These are phyloP conservation scores for Toxostoma redivivum DNA, from an alignment of 2,113 vertebrate species.

Conservation along the genomic window DNA sequence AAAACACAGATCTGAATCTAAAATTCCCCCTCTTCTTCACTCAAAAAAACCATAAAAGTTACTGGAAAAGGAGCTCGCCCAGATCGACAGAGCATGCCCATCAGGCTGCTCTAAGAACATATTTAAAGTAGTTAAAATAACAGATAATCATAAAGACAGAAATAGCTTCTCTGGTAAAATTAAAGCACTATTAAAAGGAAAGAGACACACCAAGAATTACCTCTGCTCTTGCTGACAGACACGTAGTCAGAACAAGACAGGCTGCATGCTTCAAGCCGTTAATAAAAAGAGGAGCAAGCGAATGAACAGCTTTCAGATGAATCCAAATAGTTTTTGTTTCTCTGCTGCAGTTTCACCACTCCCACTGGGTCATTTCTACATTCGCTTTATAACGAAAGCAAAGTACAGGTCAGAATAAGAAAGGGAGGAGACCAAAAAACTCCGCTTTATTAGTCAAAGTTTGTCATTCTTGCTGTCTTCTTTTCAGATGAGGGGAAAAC, in stretches of 20 bases:
- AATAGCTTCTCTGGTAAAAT: not conserved
- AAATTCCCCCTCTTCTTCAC: not conserved
- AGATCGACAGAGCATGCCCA: not conserved
- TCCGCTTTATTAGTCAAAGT: not conserved
- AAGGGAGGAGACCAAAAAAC: slow-evolving; percentile 45
- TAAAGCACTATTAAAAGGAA: not conserved
- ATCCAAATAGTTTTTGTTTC: slow-evolving; percentile 62
- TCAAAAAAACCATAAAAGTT: not conserved
- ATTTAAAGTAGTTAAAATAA: not conserved
- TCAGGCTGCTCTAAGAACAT: not conserved
- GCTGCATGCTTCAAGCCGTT: slow-evolving; percentile 4
- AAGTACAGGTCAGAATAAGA: slow-evolving; percentile 69
- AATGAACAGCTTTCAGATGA: slow-evolving; percentile 31
- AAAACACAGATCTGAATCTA: not conserved
- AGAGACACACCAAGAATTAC: slow-evolving; percentile 14
- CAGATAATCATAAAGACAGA: not conserved
- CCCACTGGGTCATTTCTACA: slow-evolving; percentile 50
- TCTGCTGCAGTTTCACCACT: slow-evolving; percentile 60
- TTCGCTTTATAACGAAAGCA: slow-evolving; percentile 69
- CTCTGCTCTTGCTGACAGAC: not conserved
- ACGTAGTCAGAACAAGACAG: slow-evolving; percentile 15
- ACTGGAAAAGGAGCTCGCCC: not conserved
- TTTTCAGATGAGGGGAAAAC: not conserved
- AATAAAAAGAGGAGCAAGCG: slow-evolving; percentile 41
- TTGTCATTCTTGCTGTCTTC: not conserved